A percentile compares a stretch with the other conserved stretches of the same genome.
These are phyloP conservation scores for Desoria tigrina DNA, from an alignment of 2,888 invertebrate species.

Conservation along the genomic window DNA sequence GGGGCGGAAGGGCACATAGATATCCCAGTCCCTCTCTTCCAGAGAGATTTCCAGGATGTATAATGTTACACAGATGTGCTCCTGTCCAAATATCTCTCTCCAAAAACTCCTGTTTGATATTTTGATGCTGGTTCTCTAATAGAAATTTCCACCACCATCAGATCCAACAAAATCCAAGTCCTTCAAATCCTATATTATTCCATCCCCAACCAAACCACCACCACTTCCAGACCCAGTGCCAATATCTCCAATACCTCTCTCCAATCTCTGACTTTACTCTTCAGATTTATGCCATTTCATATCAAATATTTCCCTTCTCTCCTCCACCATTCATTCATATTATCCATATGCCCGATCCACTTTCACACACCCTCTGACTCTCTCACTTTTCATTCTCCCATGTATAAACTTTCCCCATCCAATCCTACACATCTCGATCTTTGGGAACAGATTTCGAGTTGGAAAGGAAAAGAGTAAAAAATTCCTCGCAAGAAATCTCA, in stretches of 20 bases:
- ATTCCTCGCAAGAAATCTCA: conserved; percentile 8
- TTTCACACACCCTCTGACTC: background rate
- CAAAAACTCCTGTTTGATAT: conserved; percentile 24
- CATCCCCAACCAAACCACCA: conserved; percentile 24
- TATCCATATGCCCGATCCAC: background rate
- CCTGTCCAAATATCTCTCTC: conserved; percentile 31
- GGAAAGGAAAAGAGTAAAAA: background rate
- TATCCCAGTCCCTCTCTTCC: conserved; percentile 16
- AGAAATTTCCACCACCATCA: too few species aligned
- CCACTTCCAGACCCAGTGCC: conserved; percentile 19
- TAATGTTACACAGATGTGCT: conserved; percentile 48
- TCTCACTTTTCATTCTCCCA: background rate
- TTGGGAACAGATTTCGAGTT: too few species aligned
- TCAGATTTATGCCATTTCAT: conserved; percentile 15
- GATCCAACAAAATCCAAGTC: too few species aligned
- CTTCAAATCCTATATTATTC: too few species aligned
- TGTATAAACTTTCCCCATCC: too few species aligned
- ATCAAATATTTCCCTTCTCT: background rate
- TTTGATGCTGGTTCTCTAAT: conserved; percentile 21
- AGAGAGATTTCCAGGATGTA: conserved; percentile 45
- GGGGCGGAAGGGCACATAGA: conserved; percentile 42
- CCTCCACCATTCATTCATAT: background rate
- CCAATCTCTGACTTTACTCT: conserved; percentile 10
- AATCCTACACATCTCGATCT: too few species aligned
- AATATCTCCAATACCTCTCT: conserved; percentile 5